These are phyloP conservation scores for Peromyscus californicus DNA, from an alignment of 2,113 vertebrate species.

Conservation along the genomic window DNA sequence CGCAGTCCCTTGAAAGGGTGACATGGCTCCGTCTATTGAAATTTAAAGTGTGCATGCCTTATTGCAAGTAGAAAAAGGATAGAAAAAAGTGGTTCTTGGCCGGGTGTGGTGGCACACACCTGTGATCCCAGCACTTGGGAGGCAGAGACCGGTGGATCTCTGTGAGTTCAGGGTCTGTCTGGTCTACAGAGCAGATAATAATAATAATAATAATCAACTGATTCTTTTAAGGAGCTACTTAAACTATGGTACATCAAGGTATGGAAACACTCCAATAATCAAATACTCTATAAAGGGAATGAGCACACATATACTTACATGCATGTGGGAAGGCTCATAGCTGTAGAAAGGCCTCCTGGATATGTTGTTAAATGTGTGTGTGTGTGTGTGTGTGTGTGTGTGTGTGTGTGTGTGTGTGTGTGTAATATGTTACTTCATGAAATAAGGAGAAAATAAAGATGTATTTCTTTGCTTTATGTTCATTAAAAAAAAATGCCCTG, in stretches of 20 bases:
- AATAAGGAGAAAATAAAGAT: constrained; percentile 8
- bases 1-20: neutral
- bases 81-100: neutral
- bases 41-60: neutral
- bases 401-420: neutral
- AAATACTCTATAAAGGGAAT: neutral
- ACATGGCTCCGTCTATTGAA: neutral
- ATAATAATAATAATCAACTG: neutral
- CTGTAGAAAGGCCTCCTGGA: neutral
- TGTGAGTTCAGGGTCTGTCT: neutral
- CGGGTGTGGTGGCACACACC: neutral
- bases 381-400: neutral
- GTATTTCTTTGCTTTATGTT: constrained; percentile 21
- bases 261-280: neutral
- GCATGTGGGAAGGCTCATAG: neutral
- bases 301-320: no score
- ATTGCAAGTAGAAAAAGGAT: neutral
- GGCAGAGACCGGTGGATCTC: neutral
- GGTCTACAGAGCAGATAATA: neutral
- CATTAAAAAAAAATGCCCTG: constrained; percentile 3
- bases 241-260: neutral
- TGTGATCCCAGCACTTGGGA: neutral
- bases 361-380: neutral
- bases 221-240: neutral
- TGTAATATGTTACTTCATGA: neutral